Percentiles rank a stretch among this genome's conserved stretches.
Conservation (phyloP, 2,888 invertebrate species). For the Caenorhabditis sp. region DNA sequence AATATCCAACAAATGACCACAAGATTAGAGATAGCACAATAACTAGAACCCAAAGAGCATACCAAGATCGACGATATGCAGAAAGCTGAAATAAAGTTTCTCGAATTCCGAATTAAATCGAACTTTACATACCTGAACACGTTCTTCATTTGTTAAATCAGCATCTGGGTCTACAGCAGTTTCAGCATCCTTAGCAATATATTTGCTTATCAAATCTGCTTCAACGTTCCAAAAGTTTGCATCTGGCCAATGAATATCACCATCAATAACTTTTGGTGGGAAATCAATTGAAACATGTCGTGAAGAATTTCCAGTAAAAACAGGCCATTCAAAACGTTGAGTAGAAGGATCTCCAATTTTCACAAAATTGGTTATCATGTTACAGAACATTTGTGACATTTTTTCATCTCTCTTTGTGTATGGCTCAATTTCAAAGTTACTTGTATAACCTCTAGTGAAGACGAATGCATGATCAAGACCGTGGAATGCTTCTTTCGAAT, state of each 20-base stretch:
- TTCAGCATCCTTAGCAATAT: slow-evolving; percentile 48
- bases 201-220: slow-evolving; percentile 53
- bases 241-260: slow-evolving; percentile 66
- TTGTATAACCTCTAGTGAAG: slow-evolving; percentile 68
- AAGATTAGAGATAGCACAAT: slow-evolving; percentile 62
- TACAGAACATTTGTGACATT: slow-evolving; percentile 65
- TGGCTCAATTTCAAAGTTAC: slow-evolving; percentile 60
- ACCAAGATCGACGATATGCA: slow-evolving; percentile 69
- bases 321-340: slow-evolving; percentile 60
- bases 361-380: slow-evolving; percentile 66
- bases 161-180: slow-evolving; percentile 50
- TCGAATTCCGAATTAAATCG: background rate
- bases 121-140: slow-evolving; percentile 58
- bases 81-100: slow-evolving; percentile 44
- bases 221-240: slow-evolving; percentile 70
- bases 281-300: slow-evolving; percentile 60
- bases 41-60: slow-evolving; percentile 70
- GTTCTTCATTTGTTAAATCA: slow-evolving; percentile 63
- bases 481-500: slow-evolving; percentile 63
- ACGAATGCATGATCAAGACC: slow-evolving; percentile 71
- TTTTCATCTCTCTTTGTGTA: slow-evolving; percentile 65
- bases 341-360: slow-evolving; percentile 59
- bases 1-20: slow-evolving; percentile 64
- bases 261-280: slow-evolving; percentile 63
- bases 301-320: slow-evolving; percentile 50